phyloP scores from a whole-genome alignment of 1,140 invertebrate genomes.

The Apolygus lucorum region DNA sequence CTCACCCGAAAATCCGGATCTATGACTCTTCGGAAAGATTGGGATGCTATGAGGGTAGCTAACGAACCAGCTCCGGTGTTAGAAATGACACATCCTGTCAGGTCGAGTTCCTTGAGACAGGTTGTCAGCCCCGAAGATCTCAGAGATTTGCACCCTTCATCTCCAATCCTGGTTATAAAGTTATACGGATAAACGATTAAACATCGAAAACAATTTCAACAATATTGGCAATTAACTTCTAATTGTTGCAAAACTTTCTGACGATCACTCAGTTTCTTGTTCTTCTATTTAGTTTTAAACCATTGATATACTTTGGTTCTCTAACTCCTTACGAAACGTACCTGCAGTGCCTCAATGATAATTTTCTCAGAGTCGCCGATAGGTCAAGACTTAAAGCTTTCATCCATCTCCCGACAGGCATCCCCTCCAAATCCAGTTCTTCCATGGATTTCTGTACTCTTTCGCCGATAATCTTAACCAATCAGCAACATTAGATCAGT shows the following conservation, averaged over 20 bases:
- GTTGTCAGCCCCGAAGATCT: neutral
- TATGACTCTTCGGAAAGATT: neutral
- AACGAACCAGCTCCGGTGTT: neutral
- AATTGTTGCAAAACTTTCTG: too few species aligned
- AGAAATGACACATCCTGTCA: neutral
- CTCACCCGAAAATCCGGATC: neutral
- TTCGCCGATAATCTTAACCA: neutral
- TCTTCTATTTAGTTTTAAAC: too few species aligned
- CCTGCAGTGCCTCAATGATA: neutral
- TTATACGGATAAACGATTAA: too few species aligned
- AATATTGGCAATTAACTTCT: too few species aligned
- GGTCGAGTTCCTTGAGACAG: neutral
- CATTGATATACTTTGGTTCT: too few species aligned
- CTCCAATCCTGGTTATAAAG: too few species aligned
- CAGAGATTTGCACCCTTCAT: neutral
- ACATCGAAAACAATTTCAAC: too few species aligned
- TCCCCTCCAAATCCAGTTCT: conserved; percentile 7
- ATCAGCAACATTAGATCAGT: too few species aligned
- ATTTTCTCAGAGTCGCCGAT: neutral
- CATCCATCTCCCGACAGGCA: neutral
- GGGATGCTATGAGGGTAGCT: neutral
- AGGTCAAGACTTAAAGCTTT: neutral
- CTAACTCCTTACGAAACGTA: too few species aligned
- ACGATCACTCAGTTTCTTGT: too few species aligned
- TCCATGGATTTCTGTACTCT: conserved; percentile 4